Evolutionary conservation across 2,113 vertebrate genomes (phyloP), one percentile per base, ranked within the genome.

Genomic region (Platysteira castanea): DNA sequence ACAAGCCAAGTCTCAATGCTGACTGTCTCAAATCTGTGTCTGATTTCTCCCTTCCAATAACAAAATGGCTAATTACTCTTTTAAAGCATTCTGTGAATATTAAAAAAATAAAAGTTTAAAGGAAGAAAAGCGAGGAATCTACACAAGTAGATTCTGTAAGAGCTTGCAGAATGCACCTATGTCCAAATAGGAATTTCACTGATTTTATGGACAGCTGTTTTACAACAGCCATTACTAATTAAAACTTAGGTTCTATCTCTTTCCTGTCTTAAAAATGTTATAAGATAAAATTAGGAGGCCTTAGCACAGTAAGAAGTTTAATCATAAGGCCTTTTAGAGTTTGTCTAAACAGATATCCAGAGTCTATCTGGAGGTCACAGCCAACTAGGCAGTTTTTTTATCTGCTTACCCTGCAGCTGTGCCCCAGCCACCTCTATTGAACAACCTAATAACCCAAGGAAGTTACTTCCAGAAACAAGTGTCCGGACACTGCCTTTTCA

Each of bases 391-490:
- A 73, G 7, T 8, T 47, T 54, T 57, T 71, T 47, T 33, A 9
- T 9, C 52, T 64, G 42, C 39, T 57, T n/a, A 8, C 15, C 63
- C 47, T 49, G 41, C 28, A 88, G 59, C 17, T 47, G 20, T 3
- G 23, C 18, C 79, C 42, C 71, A 76, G 53, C 11, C 57, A 80
- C 10, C 19, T 16, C 6, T 81, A 9, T 2, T 13, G 23, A 7
- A 77, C 0, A 0, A 8, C 27, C 35, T 41, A 27, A 2, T 42
- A 74, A 65, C 18, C 19, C 69, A 89, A 79, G 30, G 21, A 39
- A 74, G 18, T 7, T 64, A 35, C 14, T 78, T 85, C 61, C 53
- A 87, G 52, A 82, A 81, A 67, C 12, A 24, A 42, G 17, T 31
- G 16, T 17, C 52, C 4, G 1, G 9, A 84, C 33, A 31, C 27